Conservation (phyloP, 1,140 invertebrate genomes). For the Drosophila watanabei region DNA sequence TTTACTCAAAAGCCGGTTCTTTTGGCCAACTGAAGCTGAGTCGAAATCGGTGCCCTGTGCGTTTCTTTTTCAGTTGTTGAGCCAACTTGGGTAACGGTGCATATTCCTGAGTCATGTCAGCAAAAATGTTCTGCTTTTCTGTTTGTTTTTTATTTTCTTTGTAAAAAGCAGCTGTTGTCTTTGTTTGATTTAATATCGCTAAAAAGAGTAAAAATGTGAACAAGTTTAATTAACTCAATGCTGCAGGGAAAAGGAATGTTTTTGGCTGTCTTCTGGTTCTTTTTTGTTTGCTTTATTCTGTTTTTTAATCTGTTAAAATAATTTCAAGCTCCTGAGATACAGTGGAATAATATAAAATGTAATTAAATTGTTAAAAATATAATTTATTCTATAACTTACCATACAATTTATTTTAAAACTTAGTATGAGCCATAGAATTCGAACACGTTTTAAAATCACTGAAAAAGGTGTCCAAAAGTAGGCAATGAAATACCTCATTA, state of each 20-base stretch:
- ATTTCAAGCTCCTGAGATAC: not conserved
- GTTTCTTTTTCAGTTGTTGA: conserved; percentile 20
- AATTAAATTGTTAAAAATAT: too few relatives aligned
- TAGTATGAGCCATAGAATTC: too few relatives aligned
- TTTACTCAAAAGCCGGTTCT: conserved; percentile 45
- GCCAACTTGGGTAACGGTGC: conserved; percentile 62
- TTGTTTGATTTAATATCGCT: conserved; percentile 17
- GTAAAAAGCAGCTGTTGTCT: conserved; percentile 42
- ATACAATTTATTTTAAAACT: too few relatives aligned
- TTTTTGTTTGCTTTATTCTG: not conserved
- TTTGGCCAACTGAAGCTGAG: conserved; percentile 43
- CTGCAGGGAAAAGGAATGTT: not conserved
- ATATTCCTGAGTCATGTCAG: conserved; percentile 61
- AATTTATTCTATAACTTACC: too few relatives aligned
- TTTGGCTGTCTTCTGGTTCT: not conserved
- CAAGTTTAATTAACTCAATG: conserved; percentile 8
- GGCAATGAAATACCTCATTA: too few relatives aligned
- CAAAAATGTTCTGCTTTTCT: conserved; percentile 1
- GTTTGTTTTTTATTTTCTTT: not conserved
- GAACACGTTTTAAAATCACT: too few relatives aligned
- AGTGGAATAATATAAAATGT: too few relatives aligned
- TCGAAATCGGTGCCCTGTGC: not conserved
- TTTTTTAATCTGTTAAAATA: conserved; percentile 1
- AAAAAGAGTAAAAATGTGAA: not conserved
- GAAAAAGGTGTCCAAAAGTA: too few relatives aligned